A percentile compares a stretch with the other conserved stretches of the same genome.
Conservation (phyloP, 2,797 vertebrate species). For the Sylvilagus floridanus region DNA sequence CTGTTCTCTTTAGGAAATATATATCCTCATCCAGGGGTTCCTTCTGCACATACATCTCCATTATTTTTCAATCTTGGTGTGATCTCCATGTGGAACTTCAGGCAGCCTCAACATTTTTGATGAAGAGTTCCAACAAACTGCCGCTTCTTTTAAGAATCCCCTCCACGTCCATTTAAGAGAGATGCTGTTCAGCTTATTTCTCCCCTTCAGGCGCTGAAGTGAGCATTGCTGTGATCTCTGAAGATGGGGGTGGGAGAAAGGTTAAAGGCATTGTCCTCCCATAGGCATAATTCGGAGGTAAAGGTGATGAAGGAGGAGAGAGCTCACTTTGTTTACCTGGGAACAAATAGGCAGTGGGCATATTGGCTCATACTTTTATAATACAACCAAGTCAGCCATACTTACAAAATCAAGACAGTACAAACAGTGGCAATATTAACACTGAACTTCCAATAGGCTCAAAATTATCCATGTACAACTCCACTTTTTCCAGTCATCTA, state of each 20-base stretch:
- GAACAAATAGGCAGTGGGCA: not conserved
- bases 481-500: not conserved
- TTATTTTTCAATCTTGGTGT: not conserved
- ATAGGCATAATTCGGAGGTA: not conserved
- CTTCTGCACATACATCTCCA: not conserved
- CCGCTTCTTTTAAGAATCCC: not conserved
- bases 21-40: constrained; percentile 38
- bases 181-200: not conserved
- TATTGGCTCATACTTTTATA: not conserved
- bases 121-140: not conserved
- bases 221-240: not conserved
- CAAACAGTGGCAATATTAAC: not conserved
- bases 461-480: not conserved
- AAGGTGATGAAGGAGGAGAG: not conserved
- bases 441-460: not conserved
- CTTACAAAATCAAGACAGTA: not conserved
- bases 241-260: not conserved
- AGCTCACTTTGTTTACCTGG: not conserved
- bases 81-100: not conserved
- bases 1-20: constrained; percentile 61
- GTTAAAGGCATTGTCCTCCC: not conserved
- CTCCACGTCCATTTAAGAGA: not conserved
- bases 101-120: constrained; percentile 2
- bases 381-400: not conserved
- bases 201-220: not conserved